Base-by-base conservation (phyloP, 2,797 vertebrate genomes). In the Remorina albescens region DNA sequence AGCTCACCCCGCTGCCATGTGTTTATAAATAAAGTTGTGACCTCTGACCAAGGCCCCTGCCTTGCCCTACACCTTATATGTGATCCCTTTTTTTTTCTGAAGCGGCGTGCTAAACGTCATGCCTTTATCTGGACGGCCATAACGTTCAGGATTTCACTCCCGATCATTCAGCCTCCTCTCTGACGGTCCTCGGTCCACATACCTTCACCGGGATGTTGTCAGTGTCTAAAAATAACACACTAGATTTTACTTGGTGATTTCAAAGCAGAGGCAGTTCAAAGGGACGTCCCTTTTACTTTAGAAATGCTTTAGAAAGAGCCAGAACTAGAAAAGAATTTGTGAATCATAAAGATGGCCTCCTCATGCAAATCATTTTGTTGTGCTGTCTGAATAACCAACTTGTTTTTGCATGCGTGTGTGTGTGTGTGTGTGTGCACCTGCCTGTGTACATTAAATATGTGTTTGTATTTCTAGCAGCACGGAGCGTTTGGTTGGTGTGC, bases 401-500 rank as follows among this genome's bases (percentile, higher is more conserved):
- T 47, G 4, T 46, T 8, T 46, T 12, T 39, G 37, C 16, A 8
- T 34, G 32, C 16, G 37, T 42, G n/a, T 47, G 10, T 47, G 8
- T 47, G n/a, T 25, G 12, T 49, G 12, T 13, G 6, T 23, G 34
- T 16, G 46, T 19, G 7, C 8, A 39, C 9, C 15, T 28, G 68
- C 44, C 51, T 56, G 58, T 42, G 4, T 32, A 39, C 28, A 37
- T 44, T 74, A 53, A 69, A 62, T 81, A 60, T 34, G 46, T 81
- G 34, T 34, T 69, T 74, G 26, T 53, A 56, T 70, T 60, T 49
- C 26, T n/a, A 74, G 76, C 74, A 71, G 72, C 30, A 46, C 36
- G 61, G 64, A 42, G 67, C 25, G 58, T 74, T 84, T 74, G 71
- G 74, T 85, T 83, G 55, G 62, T 63, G 57, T 65, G 69, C 66